Evolutionary conservation across 2,888 invertebrate species (phyloP).

Genomic region (Nymphalis polychloros): DNA sequence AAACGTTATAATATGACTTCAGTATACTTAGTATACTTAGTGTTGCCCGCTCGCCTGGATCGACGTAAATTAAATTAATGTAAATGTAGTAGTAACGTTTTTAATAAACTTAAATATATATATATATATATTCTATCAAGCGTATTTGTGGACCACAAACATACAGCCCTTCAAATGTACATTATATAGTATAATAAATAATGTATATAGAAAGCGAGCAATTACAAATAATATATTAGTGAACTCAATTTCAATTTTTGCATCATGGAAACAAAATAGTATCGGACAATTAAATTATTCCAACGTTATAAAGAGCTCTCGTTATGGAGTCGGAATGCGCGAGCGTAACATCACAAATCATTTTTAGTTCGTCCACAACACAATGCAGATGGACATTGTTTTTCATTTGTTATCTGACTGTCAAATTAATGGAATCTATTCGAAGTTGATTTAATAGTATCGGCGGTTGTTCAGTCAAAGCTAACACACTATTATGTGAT

Average conservation of each 20-base stretch:
- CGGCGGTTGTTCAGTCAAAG: constrained; percentile 9
- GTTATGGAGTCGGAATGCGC: constrained; percentile 9
- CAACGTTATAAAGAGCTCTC: constrained; percentile 12
- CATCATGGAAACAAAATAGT: neutral
- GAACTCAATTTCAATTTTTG: neutral
- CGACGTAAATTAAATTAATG: too few relatives aligned
- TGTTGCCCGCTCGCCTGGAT: too few relatives aligned
- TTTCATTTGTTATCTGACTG: constrained; percentile 26
- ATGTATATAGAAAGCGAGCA: neutral
- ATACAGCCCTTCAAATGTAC: neutral
- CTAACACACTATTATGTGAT: neutral
- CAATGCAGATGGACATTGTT: constrained; percentile 18
- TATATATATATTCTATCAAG: too few relatives aligned
- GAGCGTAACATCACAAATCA: constrained; percentile 15
- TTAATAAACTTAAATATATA: too few relatives aligned
- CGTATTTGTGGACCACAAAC: neutral
- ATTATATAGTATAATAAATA: neutral
- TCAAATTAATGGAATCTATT: constrained; percentile 27
- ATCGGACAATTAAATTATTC: neutral
- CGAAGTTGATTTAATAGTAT: constrained; percentile 16
- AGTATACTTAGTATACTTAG: too few relatives aligned
- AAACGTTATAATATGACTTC: too few relatives aligned
- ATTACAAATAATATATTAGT: neutral
- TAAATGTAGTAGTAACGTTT: too few relatives aligned
- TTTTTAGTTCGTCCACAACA: constrained; percentile 23